phyloP scores from a whole-genome alignment of 2,113 vertebrate species.

The Forbesichthys papilliferus region DNA sequence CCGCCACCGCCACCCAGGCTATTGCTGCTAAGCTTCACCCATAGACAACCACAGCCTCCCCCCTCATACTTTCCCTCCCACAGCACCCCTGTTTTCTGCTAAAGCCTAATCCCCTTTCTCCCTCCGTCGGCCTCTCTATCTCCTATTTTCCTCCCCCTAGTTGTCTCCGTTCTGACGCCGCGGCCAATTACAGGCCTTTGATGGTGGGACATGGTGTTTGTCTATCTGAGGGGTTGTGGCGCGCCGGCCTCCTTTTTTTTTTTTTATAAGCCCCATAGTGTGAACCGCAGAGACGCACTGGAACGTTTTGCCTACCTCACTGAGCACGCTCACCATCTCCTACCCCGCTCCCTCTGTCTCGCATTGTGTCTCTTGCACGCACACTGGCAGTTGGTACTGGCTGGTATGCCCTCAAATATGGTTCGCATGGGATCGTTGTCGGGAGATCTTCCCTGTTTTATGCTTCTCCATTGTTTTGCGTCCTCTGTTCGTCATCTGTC shows the following conservation, averaged over 20 bases:
- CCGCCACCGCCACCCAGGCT: constrained; percentile 35
- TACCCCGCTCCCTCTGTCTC: background rate
- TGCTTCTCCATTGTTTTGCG: background rate
- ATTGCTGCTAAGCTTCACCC: constrained; percentile 26
- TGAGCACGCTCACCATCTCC: background rate
- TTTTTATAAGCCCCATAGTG: background rate
- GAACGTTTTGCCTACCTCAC: background rate
- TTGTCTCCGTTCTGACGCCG: background rate
- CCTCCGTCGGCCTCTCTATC: background rate
- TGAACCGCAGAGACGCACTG: too few relatives aligned
- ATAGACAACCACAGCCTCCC: constrained; percentile 52
- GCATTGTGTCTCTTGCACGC: constrained; percentile 31
- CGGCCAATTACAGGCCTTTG: too few relatives aligned
- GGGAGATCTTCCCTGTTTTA: background rate
- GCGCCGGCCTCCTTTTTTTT: background rate
- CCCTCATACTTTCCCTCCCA: constrained; percentile 30
- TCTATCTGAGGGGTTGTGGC: too few relatives aligned
- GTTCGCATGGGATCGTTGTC: too few relatives aligned
- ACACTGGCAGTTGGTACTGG: background rate
- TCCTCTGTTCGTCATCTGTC: background rate
- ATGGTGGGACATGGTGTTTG: too few relatives aligned
- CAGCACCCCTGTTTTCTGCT: background rate
- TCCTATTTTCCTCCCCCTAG: background rate
- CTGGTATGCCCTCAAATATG: constrained; percentile 5
- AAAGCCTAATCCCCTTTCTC: background rate